Evolutionary conservation across 2,113 vertebrate species (phyloP), one percentile per base, ranked within the genome.

Genomic region (Eubucco bourcierii): DNA sequence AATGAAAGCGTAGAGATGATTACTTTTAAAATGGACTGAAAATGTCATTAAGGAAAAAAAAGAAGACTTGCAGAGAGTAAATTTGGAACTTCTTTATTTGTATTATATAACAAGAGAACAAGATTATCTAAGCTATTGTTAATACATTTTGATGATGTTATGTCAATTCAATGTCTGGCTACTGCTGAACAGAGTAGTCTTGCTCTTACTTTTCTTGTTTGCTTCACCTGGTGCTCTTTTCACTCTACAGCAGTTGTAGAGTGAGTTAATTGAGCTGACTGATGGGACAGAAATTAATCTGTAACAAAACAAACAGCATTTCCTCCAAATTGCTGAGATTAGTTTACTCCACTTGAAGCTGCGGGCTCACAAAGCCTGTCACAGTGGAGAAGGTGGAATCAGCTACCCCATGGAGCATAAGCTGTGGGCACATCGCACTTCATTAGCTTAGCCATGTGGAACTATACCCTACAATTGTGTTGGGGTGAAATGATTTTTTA

Each of bases 361-460:
- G 3, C 52, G 66, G 19, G 23, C 44, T 87, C 4, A 2, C 0
- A 2, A 63, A 64, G 31, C n/a, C 24, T 59, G 21, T 80, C 4
- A 17, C 9, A 12, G 20, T 31, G 53, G 46, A 55, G 60, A 60
- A 46, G 28, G 34, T 1, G 6, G 2, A 4, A 60, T 46, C 21
- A 84, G 1, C 20, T 77, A n/a, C 11, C 7, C 4, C 3, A 4
- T 1, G 7, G 25, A 72, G 20, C 7, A 8, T 39, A 47, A 61
- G 14, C 12, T 46, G 9, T 72, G 50, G 53, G 17, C 28, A 6
- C 14, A 25, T 14, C 24, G 7, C 0, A 0, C 9, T 27, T 10
- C 21, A n/a, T 74, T 34, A 37, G 5, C 17, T 58, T 88, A 70
- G 9, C 6, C 8, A 3, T 52, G 47, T 52, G 20, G 15, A 84